Evolutionary conservation across 2,888 invertebrate genomes (phyloP).

Genomic region (Conops quadrifasciatus): DNA sequence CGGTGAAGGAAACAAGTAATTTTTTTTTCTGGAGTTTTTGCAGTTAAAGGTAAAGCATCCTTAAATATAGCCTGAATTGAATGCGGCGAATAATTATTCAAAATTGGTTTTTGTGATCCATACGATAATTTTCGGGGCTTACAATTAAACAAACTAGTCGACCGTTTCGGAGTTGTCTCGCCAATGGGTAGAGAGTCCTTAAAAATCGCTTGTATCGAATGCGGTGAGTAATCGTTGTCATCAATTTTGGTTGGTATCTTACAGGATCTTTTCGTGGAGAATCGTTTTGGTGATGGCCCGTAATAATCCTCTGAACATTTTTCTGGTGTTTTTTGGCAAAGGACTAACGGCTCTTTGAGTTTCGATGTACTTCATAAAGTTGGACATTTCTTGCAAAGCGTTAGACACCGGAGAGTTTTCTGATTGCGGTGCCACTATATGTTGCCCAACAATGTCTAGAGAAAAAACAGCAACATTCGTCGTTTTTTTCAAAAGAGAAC

Average conservation of each 20-base stretch:
- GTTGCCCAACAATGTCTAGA: neutral
- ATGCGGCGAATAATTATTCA: constrained; percentile 24
- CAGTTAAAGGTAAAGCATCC: neutral
- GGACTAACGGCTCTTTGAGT: no score
- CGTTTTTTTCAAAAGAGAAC: neutral
- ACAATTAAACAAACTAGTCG: neutral
- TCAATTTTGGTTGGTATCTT: no score
- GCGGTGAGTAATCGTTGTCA: constrained; percentile 25
- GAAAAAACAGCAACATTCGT: neutral
- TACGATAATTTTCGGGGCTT: no score
- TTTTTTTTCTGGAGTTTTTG: constrained; percentile 5
- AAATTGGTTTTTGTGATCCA: no score
- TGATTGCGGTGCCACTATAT: neutral
- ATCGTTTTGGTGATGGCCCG: constrained; percentile 20
- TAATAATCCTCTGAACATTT: neutral
- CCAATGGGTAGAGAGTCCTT: constrained; percentile 1
- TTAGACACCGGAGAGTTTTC: neutral
- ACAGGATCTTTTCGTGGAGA: no score
- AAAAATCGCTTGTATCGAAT: constrained; percentile 20
- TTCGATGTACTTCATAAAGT: neutral
- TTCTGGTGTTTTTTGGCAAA: no score
- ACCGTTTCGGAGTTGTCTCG: constrained; percentile 4
- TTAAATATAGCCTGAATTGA: constrained; percentile 22
- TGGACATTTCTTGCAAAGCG: neutral
- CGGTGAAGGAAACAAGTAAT: neutral